Percentiles rank a stretch among this genome's conserved stretches.
phyloP scores from a whole-genome alignment of 2,888 invertebrate genomes.

The Nymphalis polychloros region DNA sequence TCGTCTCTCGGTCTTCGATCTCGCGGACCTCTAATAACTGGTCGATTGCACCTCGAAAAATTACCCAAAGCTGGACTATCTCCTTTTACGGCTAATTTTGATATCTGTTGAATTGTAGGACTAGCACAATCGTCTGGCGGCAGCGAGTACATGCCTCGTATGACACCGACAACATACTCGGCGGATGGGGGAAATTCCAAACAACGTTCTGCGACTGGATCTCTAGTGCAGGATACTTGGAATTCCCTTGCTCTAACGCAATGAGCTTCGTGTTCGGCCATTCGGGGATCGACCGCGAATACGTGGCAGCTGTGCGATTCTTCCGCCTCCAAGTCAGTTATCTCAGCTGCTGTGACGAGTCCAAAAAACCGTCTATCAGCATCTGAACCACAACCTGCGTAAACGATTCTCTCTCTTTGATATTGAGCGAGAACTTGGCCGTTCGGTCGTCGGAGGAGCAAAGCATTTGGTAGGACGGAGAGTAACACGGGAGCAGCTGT shows the following conservation, averaged over 20 bases:
- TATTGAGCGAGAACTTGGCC: slow-evolving; percentile 93
- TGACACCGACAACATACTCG: slow-evolving; percentile 86
- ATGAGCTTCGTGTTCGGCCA: slow-evolving; percentile 91
- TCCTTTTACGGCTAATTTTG: slow-evolving; percentile 69
- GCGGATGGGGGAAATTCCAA: slow-evolving; percentile 95
- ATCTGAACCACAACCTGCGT: slow-evolving; percentile 94
- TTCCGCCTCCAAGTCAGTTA: slow-evolving; percentile 64
- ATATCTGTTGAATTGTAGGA: slow-evolving; percentile 69
- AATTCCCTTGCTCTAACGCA: slow-evolving; percentile 90
- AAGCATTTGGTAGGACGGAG: slow-evolving; percentile 89
- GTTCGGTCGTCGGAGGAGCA: slow-evolving; percentile 89
- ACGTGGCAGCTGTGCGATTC: slow-evolving; percentile 95
- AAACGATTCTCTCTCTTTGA: slow-evolving; percentile 91
- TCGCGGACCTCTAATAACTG: slow-evolving; percentile 61
- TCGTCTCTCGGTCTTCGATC: slow-evolving; percentile 67
- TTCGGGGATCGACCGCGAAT: slow-evolving; percentile 94
- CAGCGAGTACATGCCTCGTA: slow-evolving; percentile 87
- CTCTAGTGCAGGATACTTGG: slow-evolving; percentile 91
- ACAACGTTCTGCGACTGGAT: slow-evolving; percentile 89
- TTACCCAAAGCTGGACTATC: slow-evolving; percentile 72
- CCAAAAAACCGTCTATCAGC: slow-evolving; percentile 96
- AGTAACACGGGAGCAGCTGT: slow-evolving; percentile 92
- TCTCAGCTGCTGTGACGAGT: slow-evolving; percentile 91
- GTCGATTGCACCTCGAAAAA: slow-evolving; percentile 64
- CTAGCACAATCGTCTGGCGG: slow-evolving; percentile 69